Percentiles rank a stretch among this genome's conserved stretches.
Conservation (phyloP, 2,113 vertebrate genomes). For the Siniperca chuatsi region DNA sequence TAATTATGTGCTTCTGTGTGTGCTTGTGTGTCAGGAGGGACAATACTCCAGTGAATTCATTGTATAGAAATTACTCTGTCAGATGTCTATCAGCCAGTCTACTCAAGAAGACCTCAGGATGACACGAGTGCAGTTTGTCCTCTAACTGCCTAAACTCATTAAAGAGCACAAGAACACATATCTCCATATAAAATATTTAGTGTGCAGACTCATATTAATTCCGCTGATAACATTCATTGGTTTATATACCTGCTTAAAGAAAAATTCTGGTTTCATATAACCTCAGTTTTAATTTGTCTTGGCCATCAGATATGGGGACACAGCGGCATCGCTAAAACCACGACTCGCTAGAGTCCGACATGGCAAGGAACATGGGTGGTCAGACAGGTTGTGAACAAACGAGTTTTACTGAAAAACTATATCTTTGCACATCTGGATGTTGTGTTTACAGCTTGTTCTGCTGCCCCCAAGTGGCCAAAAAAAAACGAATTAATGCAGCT, state of each 20-base stretch:
- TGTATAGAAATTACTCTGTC: slow-evolving; percentile 13
- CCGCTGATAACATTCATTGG: not conserved
- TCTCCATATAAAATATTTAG: too few species aligned
- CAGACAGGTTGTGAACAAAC: not conserved
- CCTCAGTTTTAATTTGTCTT: not conserved
- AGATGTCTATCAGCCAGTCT: slow-evolving; percentile 34
- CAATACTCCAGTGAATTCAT: slow-evolving; percentile 12
- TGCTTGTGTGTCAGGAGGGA: slow-evolving; percentile 30
- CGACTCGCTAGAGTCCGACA: not conserved
- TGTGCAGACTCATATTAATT: not conserved
- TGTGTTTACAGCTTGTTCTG: not conserved
- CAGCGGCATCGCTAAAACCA: too few species aligned
- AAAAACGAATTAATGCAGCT: not conserved
- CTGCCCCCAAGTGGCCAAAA: not conserved
- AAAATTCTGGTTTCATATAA: not conserved
- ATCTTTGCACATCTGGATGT: too few species aligned
- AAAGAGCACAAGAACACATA: not conserved
- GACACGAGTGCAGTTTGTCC: not conserved
- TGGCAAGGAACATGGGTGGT: not conserved
- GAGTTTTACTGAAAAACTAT: too few species aligned
- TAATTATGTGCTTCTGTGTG: slow-evolving; percentile 42
- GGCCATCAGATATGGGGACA: too few species aligned
- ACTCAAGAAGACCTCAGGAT: not conserved
- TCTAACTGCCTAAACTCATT: not conserved
- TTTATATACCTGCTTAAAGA: not conserved